phyloP scores from a whole-genome alignment of 2,113 vertebrate genomes.

The Hylia prasina region DNA sequence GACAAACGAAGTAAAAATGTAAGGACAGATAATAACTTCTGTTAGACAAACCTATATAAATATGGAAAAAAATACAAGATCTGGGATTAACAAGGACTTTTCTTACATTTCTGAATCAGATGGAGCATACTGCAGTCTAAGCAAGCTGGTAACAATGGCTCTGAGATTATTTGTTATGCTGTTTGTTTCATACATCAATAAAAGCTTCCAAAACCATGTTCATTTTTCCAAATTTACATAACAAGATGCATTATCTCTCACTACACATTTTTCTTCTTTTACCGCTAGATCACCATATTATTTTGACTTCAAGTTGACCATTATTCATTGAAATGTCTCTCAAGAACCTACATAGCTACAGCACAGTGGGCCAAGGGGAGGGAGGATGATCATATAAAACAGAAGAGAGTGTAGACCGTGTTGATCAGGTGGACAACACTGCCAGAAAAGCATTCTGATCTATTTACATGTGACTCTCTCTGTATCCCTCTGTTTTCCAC shows the following conservation, averaged over 20 bases:
- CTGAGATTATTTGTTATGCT: background rate
- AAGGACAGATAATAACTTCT: background rate
- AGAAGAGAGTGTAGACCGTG: rapidly evolving
- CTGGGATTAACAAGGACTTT: background rate
- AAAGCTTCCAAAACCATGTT: background rate
- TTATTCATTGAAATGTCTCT: background rate
- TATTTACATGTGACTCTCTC: background rate
- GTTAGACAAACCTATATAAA: background rate
- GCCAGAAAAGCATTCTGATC: background rate
- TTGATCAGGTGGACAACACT: background rate
- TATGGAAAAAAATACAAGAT: background rate
- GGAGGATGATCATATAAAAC: no score
- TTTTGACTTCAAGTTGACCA: background rate
- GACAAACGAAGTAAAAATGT: background rate
- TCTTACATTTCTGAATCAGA: background rate
- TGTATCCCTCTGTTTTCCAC: background rate
- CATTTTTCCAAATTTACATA: background rate
- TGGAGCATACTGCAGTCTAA: background rate
- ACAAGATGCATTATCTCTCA: background rate
- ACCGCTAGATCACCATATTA: background rate
- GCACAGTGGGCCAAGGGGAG: background rate
- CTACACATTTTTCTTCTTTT: background rate
- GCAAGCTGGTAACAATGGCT: background rate
- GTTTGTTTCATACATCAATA: background rate
- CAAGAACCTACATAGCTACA: background rate